Conservation (phyloP, 2,113 vertebrate genomes). For the Petrocephalus zakoni region DNA sequence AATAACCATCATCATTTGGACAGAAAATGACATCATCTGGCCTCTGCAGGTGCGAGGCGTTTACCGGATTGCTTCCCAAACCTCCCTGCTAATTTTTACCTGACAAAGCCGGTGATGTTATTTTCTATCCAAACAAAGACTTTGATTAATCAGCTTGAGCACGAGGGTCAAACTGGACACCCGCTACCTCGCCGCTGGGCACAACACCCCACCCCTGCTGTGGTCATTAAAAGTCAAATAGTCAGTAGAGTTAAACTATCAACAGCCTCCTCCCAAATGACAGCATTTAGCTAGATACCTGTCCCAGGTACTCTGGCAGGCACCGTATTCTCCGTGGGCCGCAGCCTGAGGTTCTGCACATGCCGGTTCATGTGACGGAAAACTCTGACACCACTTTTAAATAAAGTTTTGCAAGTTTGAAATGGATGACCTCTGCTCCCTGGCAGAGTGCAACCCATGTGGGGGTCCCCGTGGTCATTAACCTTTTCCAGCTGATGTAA, state of each 20-base stretch:
- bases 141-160: background rate
- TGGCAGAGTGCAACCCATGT: slow-evolving; percentile 41
- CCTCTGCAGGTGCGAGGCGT: background rate
- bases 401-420: background rate
- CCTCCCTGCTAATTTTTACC: background rate
- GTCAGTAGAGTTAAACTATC: background rate
- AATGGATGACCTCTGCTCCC: background rate
- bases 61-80: background rate
- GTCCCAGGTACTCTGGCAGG: background rate
- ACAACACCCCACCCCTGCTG: background rate
- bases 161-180: background rate
- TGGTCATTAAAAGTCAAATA: slow-evolving; percentile 7
- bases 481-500: slow-evolving; percentile 51
- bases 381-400: background rate
- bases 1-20: background rate
- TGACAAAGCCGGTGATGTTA: background rate
- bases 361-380: background rate
- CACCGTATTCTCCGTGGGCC: background rate
- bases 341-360: background rate
- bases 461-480: slow-evolving; percentile 43
- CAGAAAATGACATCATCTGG: background rate
- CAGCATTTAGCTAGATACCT: background rate
- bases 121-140: background rate
- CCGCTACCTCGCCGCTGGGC: background rate
- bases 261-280: background rate